Conservation (phyloP, 1,140 invertebrate species). For the Zaprionus capensis region DNA sequence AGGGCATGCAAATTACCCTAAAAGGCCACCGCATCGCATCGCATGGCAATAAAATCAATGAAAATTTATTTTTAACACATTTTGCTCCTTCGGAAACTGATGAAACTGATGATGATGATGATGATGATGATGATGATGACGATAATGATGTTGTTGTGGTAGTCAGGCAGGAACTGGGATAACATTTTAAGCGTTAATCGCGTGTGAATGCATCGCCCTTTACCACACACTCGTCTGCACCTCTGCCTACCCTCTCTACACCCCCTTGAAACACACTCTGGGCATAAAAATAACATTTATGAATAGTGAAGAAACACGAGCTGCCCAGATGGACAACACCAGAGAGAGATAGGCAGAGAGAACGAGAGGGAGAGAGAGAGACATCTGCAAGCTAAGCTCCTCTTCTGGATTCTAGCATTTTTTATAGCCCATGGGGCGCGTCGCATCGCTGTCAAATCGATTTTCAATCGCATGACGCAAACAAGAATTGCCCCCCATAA, state of each 20-base stretch:
- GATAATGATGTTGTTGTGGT: no score
- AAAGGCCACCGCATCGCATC: conserved; percentile 47
- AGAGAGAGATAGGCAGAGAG: background rate
- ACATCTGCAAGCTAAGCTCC: background rate
- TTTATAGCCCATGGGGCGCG: conserved; percentile 29
- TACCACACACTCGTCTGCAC: background rate
- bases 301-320: conserved; percentile 41
- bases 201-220: conserved; percentile 54
- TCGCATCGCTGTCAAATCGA: conserved; percentile 40
- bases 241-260: background rate
- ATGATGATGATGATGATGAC: no score
- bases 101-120: no score
- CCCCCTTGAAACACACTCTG: background rate
- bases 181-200: conserved; percentile 48
- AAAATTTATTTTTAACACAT: conserved; percentile 53
- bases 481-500: background rate
- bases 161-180: background rate
- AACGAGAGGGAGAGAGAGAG: background rate
- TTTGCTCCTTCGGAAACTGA: conserved; percentile 28
- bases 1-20: conserved; percentile 56
- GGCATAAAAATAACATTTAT: conserved; percentile 44
- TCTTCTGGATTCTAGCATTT: conserved; percentile 10
- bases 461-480: conserved; percentile 54
- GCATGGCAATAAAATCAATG: conserved; percentile 47
- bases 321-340: conserved; percentile 33